Conservation (phyloP, 2,888 invertebrate genomes). For the Elysia crispata region DNA sequence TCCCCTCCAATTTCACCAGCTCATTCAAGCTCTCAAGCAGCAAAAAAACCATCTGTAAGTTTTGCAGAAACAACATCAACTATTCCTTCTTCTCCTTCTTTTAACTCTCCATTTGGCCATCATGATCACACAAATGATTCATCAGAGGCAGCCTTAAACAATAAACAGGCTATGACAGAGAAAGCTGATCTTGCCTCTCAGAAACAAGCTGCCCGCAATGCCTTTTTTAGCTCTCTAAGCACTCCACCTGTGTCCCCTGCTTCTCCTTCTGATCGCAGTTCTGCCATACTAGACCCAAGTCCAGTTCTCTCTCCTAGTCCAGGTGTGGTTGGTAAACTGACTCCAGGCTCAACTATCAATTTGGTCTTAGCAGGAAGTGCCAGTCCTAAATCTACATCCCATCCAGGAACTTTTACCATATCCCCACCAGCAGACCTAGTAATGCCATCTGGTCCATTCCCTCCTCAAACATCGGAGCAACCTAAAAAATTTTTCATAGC, state of each 20-base stretch:
- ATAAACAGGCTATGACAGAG: not conserved
- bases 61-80: not conserved
- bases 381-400: slow-evolving; percentile 37
- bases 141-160: not conserved
- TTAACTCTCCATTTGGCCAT: too few relatives aligned
- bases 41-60: not conserved
- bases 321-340: slow-evolving; percentile 51
- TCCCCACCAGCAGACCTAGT: slow-evolving; percentile 31
- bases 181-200: slow-evolving; percentile 47
- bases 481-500: not conserved
- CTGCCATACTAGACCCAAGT: slow-evolving; percentile 35
- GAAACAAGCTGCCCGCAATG: slow-evolving; percentile 63
- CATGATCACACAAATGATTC: not conserved
- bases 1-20: not conserved
- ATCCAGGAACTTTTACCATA: slow-evolving; percentile 36
- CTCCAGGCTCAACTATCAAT: slow-evolving; percentile 49
- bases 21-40: not conserved
- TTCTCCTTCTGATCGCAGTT: slow-evolving; percentile 18
- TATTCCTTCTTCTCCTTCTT: not conserved
- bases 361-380: slow-evolving; percentile 30
- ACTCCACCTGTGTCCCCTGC: slow-evolving; percentile 62
- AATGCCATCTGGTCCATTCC: not conserved
- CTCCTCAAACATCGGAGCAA: not conserved
- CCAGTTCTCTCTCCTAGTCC: slow-evolving; percentile 36
- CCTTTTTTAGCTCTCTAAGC: slow-evolving; percentile 66